Base-by-base conservation (phyloP, 1,140 invertebrate genomes). In the Cecropterus lyciades region DNA sequence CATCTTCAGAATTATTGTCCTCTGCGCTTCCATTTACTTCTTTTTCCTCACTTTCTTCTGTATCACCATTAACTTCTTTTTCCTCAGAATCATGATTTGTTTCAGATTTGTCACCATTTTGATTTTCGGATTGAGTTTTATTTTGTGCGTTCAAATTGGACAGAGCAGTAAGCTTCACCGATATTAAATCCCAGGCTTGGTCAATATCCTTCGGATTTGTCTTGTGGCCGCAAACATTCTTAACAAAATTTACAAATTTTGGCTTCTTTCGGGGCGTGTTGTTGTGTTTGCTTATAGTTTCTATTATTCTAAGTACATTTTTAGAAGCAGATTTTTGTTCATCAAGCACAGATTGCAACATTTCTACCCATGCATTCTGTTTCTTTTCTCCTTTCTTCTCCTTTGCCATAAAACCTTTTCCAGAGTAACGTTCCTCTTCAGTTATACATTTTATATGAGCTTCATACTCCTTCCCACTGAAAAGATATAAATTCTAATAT, bases 261-360 rank as follows among this genome's bases (percentile, higher is more conserved):
- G 93, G 90, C 82, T 97, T 96, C 83, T 99, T 99, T 40, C 98
- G 93, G n/a, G 98, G 98, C 75, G 99, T 96, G 85, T 99, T 99
- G 48, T 96, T 95, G 79, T 96, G 95, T 51, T 94, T 95, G 27
- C 95, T 94, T 33, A 99, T 94, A 11, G 92, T 93, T 69, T 96
- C 92, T 27, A 99, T 93, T 24, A 98, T 91, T 57, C 91, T 93
- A 74, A 92, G 92, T 48, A 97, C 89, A 69, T 93, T 81, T 20
- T 87, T 80, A 33, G 94, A 89, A 24, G 95, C 83, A 86, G 92
- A 89, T 60, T 84, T 91, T 66, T 95, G 92, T 77, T 94, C 93
- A 46, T 95, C 93, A 43, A 98, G 89, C 1, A 97, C 95, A 46
- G 94, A 93, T 45, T 96, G 94, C 11, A 99, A 93, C 86, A 97